phyloP scores from a whole-genome alignment of 37 sponge, comb jelly and placozoan species.

The Amphimedon queenslandica region DNA sequence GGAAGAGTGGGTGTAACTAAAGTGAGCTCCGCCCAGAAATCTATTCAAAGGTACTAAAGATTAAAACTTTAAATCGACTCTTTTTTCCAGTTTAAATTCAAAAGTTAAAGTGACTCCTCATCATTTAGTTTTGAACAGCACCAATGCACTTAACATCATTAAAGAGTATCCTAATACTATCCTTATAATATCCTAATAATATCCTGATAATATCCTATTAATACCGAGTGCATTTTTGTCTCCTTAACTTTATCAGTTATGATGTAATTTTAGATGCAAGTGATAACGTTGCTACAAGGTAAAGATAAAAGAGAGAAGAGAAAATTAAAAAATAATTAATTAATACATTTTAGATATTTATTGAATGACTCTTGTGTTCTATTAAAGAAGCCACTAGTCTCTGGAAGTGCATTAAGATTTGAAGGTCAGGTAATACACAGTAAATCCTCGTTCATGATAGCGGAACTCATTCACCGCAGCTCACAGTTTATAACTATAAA shows the following conservation, averaged over 20 bases:
- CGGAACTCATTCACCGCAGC: conserved; percentile 2
- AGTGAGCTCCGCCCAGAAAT: conserved; percentile 53
- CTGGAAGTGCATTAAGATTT: conserved; percentile 92
- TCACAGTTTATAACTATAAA: conserved; percentile 81
- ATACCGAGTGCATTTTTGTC: too few relatives aligned
- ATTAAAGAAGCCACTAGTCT: conserved; percentile 80
- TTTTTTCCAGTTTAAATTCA: conserved; percentile 61
- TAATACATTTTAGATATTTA: conserved; percentile 82
- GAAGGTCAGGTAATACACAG: conserved; percentile 80
- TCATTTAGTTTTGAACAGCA: conserved; percentile 38
- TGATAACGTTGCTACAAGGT: conserved; percentile 96
- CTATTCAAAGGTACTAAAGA: conserved; percentile 37
- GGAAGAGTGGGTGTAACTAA: conserved; percentile 54
- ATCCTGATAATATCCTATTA: too few relatives aligned
- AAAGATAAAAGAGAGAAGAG: too few relatives aligned
- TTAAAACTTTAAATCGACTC: not conserved
- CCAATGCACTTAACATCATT: conserved; percentile 67
- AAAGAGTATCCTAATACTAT: conserved; percentile 51
- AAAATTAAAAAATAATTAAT: too few relatives aligned
- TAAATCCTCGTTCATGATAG: not conserved
- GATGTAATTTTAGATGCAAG: conserved; percentile 88
- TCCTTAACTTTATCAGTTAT: too few relatives aligned
- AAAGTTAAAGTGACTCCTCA: conserved; percentile 34
- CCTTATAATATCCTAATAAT: too few relatives aligned
- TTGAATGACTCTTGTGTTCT: conserved; percentile 94